phyloP scores from a whole-genome alignment of 2,888 invertebrate species.

The Imbricaverruca yamaguchii region DNA sequence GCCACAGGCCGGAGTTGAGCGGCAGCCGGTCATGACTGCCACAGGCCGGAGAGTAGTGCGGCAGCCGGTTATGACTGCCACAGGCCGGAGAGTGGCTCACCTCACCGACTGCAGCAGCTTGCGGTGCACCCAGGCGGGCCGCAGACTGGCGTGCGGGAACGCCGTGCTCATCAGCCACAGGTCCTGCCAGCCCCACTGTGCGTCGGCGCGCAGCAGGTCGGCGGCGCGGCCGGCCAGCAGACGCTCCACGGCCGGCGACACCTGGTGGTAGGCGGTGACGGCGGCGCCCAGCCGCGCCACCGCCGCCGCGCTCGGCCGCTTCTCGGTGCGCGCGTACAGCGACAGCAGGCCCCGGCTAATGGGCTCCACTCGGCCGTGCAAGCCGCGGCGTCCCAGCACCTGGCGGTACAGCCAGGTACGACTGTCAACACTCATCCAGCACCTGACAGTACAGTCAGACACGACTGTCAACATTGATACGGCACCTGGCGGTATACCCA shows the following conservation, averaged over 20 bases:
- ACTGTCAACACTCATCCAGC: no score
- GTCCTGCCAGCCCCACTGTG: background rate
- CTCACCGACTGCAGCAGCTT: background rate
- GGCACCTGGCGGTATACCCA: no score
- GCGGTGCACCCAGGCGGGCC: background rate
- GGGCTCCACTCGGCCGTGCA: background rate
- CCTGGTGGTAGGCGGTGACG: background rate
- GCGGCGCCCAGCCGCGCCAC: no score
- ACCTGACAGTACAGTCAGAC: no score
- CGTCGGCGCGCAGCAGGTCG: background rate
- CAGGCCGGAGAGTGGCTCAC: background rate
- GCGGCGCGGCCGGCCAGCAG: background rate
- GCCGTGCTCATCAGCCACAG: background rate
- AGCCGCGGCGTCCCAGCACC: background rate
- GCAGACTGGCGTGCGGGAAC: background rate
- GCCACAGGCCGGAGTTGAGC: no score
- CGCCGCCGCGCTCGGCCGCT: background rate
- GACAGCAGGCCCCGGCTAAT: background rate
- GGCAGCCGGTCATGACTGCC: no score
- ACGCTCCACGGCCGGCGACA: constrained; percentile 5
- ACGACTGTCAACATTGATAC: no score
- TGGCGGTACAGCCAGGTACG: no score
- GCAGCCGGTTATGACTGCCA: no score
- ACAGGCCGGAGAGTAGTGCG: no score
- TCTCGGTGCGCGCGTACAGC: background rate